These are phyloP conservation scores for Loris lydekkerianus DNA, from an alignment of 2,797 vertebrate species.

Conservation along the genomic window DNA sequence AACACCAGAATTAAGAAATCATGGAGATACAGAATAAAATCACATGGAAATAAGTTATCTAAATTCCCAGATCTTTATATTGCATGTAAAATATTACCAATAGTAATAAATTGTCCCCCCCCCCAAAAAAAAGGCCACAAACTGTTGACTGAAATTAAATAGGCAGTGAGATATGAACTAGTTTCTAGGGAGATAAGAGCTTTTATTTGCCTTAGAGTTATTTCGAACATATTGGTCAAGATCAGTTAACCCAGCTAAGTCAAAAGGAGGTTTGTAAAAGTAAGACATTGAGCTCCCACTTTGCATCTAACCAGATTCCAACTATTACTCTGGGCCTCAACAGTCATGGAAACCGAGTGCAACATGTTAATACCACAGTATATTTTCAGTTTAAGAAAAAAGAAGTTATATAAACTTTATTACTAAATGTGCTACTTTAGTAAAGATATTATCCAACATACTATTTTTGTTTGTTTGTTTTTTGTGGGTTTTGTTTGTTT, in stretches of 20 bases:
- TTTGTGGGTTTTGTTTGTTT: no score
- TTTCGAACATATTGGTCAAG: slow-evolving; percentile 45
- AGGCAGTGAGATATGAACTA: background rate
- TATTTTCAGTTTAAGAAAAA: background rate
- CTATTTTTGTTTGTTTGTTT: background rate
- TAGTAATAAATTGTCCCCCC: background rate
- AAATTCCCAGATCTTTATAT: slow-evolving; percentile 68
- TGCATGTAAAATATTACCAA: slow-evolving; percentile 62
- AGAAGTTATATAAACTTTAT: slow-evolving; percentile 24
- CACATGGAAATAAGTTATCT: slow-evolving; percentile 48
- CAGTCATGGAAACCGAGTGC: background rate
- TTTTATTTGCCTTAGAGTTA: slow-evolving; percentile 50
- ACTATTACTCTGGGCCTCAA: background rate
- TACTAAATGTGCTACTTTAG: background rate
- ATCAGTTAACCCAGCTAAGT: slow-evolving; percentile 47
- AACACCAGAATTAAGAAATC: slow-evolving; percentile 61
- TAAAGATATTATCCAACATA: background rate
- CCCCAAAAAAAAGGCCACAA: slow-evolving; percentile 48
- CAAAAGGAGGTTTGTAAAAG: slow-evolving; percentile 16
- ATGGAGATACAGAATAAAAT: slow-evolving; percentile 60
- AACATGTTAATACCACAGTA: background rate
- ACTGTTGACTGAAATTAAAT: slow-evolving; percentile 51
- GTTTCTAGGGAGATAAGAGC: slow-evolving; percentile 17
- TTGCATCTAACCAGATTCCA: background rate
- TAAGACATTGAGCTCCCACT: slow-evolving; percentile 18